Base-by-base conservation (phyloP, 2,797 vertebrate species). In the Leucoraja ocellata region DNA sequence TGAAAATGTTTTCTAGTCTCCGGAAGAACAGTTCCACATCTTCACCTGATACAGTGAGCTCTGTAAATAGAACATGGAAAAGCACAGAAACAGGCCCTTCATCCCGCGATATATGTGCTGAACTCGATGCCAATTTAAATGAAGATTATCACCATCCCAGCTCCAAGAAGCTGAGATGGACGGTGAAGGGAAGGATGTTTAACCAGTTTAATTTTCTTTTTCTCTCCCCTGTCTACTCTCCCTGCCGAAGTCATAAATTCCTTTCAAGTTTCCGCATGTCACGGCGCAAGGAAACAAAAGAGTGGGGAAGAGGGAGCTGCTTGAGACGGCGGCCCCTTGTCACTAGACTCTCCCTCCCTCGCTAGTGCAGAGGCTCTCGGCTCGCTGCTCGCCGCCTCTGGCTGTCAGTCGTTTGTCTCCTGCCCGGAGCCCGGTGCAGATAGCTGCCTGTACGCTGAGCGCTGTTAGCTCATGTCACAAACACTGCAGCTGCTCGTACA, bases 401-500 rank as follows among this genome's bases (percentile, higher is more conserved):
- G 93, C 96, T 96, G 95, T 96, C 96, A 96, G 95, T 94, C 94
- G 94, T 94, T 95, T 95, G 94, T 95, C 96, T 94, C 81, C 68
- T 93, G 93, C 95, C 94, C 93, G 94, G 94, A 95, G 93, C 94
- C 94, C 95, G 78, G 94, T 95, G 94, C 94, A 91, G 96, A 95
- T 94, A 94, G 95, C 94, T 94, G 95, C 96, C 94, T 94, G 96
- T 95, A 96, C 96, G 95, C 96, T 95, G 96, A 94, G 95, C 95
- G 94, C 95, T 95, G 95, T 95, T 96, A 95, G 95, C 95, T 94
- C 76, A 93, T 97, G 97, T 97, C 96, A 97, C 94, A 96, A 96
- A 95, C 96, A 95, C 97, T 96, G 96, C 96, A 96, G 95, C 96
- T 95, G 97, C 97, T 97, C 97, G 96, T 97, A 97, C 95, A 97